Base-by-base conservation (phyloP, 2,113 vertebrate species). In the Pelecanus crispus region DNA sequence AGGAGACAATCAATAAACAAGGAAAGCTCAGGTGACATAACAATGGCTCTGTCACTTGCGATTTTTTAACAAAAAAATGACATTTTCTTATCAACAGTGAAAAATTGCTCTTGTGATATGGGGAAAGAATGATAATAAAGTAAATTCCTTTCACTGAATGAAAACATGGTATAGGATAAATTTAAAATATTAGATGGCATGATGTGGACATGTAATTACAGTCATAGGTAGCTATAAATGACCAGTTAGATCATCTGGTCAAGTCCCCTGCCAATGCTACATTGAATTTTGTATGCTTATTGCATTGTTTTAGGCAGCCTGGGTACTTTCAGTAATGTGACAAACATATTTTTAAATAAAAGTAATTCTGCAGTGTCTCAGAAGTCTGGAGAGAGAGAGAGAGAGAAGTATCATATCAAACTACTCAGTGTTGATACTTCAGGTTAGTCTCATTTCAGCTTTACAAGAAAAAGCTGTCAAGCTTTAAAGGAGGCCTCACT, bases 401-500 rank as follows among this genome's bases (percentile, higher is more conserved):
- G 45, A 47, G 17, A 80, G 61, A 83, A 73, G 55, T 55, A 79
- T 74, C 32, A 14, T 24, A 74, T 72, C 77, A 87, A 38, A 85
- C 52, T 72, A 68, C 66, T 72, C 65, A 24, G 40, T 72, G 52
- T 65, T 84, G 73, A 55, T 89, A 86, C 62, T 61, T 88, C 61
- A 62, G 45, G 73, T 95, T 92, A 89, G 91, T 89, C 68, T 92
- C 70, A 72, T 92, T 91, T 92, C 65, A 68, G 73, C 70, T 75
- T 86, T 85, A 91, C 81, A 89, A 89, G 55, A 71, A 91, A 84
- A 88, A 91, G 74, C 73, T 92, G 81, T 84, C 91, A 89, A 85
- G 91, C 36, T 79, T 84, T 92, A 80, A 91, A 94, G 84, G 34
- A 89, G 73, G 31, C 73, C 40, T 95, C 61, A 24, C 45, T 61